Conservation (phyloP, 2,113 vertebrate species). For the Acrocephalus arundinaceus region DNA sequence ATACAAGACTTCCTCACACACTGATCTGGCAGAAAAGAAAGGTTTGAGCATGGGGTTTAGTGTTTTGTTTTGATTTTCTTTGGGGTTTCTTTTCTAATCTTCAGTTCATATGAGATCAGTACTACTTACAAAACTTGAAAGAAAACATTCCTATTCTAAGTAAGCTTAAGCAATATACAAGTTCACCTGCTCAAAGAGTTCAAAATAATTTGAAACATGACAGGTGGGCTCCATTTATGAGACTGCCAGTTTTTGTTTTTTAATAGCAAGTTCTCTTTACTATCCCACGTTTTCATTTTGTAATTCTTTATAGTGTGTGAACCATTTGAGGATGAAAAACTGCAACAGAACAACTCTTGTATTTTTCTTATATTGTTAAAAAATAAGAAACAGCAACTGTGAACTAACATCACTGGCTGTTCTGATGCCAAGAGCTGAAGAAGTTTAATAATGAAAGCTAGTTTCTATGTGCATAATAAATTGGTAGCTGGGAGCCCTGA, state of each 20-base stretch:
- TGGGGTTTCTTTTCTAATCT: not conserved
- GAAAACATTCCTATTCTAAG: not conserved
- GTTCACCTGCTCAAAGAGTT: not conserved
- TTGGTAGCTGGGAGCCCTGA: not conserved
- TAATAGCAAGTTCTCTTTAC: not conserved
- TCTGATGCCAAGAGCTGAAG: not conserved
- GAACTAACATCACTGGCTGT: not conserved
- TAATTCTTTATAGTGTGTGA: accelerated
- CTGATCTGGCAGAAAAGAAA: not conserved
- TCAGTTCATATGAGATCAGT: not conserved
- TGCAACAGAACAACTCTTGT: not conserved
- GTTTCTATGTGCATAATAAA: not conserved
- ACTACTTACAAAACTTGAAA: not conserved
- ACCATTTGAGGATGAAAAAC: not conserved
- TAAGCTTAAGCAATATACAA: not conserved
- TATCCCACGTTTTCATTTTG: not conserved
- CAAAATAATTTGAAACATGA: not conserved
- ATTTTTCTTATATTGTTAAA: not conserved
- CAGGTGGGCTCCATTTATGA: not conserved
- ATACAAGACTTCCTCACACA: not conserved
- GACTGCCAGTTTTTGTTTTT: not conserved
- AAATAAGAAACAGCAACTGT: not conserved
- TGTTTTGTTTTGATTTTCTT: not conserved
- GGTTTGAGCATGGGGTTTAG: too few relatives aligned
- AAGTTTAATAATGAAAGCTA: not conserved